Base-by-base conservation (phyloP, 2,888 invertebrate species). In the Venustoraphidia nigricollis region DNA sequence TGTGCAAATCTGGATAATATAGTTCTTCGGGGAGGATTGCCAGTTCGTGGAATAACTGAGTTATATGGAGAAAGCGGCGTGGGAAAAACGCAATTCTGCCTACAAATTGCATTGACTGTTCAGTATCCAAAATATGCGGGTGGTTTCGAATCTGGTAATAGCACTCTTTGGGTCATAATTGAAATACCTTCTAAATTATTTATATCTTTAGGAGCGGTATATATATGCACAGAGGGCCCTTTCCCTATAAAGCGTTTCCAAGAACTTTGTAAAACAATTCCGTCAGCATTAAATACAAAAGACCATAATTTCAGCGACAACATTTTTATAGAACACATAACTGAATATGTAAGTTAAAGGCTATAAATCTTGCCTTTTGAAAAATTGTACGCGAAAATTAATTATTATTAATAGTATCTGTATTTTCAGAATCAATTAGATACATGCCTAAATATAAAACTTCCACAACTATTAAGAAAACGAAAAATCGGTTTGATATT, bases 1-100 rank as follows among this genome's bases (percentile, higher is more conserved):
- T 83, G 81, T 63, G 41, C 57, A 45, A 60, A 62, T 46, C 66
- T 88, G 46, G 79, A 88, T 62, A 58, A 58, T 35, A 61, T 77
- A 51, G 62, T 83, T 17, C 43, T 47, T 34, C 64, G 67, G 55
- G 87, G 87, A 49, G 90, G 90, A 35, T 69, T 88, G 50, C 67
- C 77, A 42, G 66, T 67, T 54, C 73, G 76, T 53, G 80, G 83
- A 34, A 71, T 90, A 45, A 82, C 81, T 48, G 89, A 90, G 71
- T 69, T 91, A 55, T 79, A 75, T 61, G 90, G 89, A n/a, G 79
- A 81, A 63, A 84, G 85, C 67, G 83, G 84, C 11, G 73, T 76
- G 56, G 89, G 89, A 8, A 90, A 90, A 70, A 88, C 88, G 1
- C 90, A 90, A 62, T 60, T 89, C 41, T 82, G 79, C 54, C 66